Evolutionary conservation across 2,797 vertebrate species (phyloP).

Genomic region (Dipus sagitta): DNA sequence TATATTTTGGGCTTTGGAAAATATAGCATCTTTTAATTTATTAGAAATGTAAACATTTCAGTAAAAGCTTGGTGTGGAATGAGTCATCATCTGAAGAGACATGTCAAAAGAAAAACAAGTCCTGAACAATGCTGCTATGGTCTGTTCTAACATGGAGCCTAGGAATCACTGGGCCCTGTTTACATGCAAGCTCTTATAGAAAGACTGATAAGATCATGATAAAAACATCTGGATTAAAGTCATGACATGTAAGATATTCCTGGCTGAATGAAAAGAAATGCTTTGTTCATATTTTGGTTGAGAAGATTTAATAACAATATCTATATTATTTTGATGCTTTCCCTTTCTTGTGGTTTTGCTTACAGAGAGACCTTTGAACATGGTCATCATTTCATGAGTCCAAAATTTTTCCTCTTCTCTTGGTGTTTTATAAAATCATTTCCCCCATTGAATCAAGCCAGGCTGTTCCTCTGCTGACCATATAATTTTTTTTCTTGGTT

Average conservation of each 20-base stretch:
- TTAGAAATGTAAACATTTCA: slow-evolving; percentile 59
- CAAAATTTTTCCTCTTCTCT: neutral
- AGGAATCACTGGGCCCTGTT: neutral
- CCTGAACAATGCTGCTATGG: neutral
- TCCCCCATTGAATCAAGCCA: neutral
- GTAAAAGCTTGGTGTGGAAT: neutral
- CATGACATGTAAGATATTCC: neutral
- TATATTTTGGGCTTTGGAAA: slow-evolving; percentile 31
- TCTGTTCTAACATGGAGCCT: neutral
- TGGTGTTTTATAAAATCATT: neutral
- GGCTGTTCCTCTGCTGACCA: neutral
- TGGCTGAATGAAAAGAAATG: slow-evolving; percentile 1
- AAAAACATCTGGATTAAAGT: slow-evolving; percentile 45
- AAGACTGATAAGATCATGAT: slow-evolving; percentile 20
- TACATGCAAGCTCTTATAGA: slow-evolving; percentile 27
- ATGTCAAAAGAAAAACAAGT: neutral
- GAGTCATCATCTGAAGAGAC: slow-evolving; percentile 24
- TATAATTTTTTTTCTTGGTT: no score
- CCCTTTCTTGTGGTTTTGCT: neutral
- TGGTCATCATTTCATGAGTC: neutral
- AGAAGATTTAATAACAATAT: neutral
- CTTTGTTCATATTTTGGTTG: neutral
- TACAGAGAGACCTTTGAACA: neutral
- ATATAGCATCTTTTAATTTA: slow-evolving; percentile 21
- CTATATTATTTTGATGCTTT: neutral